Base-by-base conservation (phyloP, 1,140 invertebrate species). In the Drosophila chauvacae region DNA sequence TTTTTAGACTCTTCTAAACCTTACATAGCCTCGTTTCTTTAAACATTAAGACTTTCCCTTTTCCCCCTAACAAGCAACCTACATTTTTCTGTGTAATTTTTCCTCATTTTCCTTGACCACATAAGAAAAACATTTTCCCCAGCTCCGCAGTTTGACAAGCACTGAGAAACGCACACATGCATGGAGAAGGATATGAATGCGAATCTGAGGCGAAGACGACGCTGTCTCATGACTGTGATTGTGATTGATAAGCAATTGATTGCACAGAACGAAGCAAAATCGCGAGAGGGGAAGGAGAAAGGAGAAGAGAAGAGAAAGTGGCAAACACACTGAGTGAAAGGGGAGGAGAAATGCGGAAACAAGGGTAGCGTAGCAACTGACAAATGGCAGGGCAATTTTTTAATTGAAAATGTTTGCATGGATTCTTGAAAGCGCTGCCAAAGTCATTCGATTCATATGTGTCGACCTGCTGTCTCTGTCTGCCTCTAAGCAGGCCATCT, bases 391-490 rank as follows among this genome's bases (percentile, higher is more conserved):
- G 68, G 84, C 77, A 88, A 77, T 80, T 87, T 87, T 78, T 87
- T 87, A 87, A 87, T 87, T 87, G 84, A 87, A 87, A 88, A 88
- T 87, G 84, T 90, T 84, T 81, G 84, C 85, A 83, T 88, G 84
- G 71, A 88, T 86, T 87, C 79, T 72, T 76, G 41, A 60, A 68
- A 66, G 60, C 74, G 30, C 63, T 77, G 79, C 65, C 83, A 86
- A 78, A 81, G 78, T 64, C 78, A 81, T 71, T 81, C 47, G 57
- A 76, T 68, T 70, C 75, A 60, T 64, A 55, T 76, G 50, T 69
- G 47, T 70, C 45, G 42, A 23, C 7, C 18, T 26, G 35, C 63
- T 23, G 41, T 45, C 50, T 51, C 20, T 28, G 14, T 33, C 37
- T 44, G 13, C 7, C 23, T n/a, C 26, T 14, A 33, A 42, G 26